Evolutionary conservation across 2,888 invertebrate genomes (phyloP).

Genomic region (Tachystola acroxantha): DNA sequence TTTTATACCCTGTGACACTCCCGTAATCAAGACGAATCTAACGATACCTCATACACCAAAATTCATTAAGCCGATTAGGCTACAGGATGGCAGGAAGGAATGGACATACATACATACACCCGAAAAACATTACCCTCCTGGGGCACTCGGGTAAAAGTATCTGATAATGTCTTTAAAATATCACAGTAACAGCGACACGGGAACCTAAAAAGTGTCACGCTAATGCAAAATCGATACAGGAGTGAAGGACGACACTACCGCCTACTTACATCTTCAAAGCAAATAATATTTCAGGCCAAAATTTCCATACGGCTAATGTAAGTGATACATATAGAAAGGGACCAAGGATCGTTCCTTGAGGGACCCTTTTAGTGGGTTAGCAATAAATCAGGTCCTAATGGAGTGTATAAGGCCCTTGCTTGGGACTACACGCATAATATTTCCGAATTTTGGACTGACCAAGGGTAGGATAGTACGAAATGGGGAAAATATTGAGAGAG

Average conservation of each 20-base stretch:
- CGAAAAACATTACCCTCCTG: no score
- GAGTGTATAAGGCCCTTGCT: constrained; percentile 54
- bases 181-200: no score
- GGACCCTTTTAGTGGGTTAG: constrained; percentile 67
- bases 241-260: constrained; percentile 29
- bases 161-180: no score
- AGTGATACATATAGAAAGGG: constrained; percentile 58
- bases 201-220: neutral
- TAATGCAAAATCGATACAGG: constrained; percentile 26
- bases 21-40: no score
- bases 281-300: constrained; percentile 54
- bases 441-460: constrained; percentile 57
- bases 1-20: no score
- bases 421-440: constrained; percentile 55
- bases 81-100: no score
- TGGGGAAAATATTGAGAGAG: constrained; percentile 41
- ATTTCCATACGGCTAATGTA: constrained; percentile 69
- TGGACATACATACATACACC: no score
- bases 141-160: no score
- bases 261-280: constrained; percentile 43
- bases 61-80: no score
- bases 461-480: constrained; percentile 32
- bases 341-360: constrained; percentile 57
- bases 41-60: no score
- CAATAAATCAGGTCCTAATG: constrained; percentile 72